Base-by-base conservation (phyloP, 2,797 vertebrate species). In the Pangasius larnaudii region DNA sequence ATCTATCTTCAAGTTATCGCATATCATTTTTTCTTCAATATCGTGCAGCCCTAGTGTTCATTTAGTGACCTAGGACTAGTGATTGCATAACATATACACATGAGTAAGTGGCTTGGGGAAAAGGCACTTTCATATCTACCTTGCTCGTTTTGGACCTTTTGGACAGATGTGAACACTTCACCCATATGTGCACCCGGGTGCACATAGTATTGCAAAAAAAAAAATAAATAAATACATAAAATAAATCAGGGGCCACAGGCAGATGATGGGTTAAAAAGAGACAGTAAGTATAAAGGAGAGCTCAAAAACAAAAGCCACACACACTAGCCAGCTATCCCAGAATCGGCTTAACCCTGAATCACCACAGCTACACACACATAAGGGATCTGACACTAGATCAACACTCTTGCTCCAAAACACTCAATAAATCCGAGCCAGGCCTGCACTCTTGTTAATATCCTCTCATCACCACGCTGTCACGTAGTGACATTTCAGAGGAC, bases 391-490 rank as follows among this genome's bases (percentile, higher is more conserved):
- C 71, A 56, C 61, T 67, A 83, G 81, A 83, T 83, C 81, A 84
- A 72, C 71, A 65, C 71, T 63, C 63, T 75, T 83, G 49, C 39
- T 83, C 69, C 69, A 49, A 63, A 88, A 84, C 61, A 58, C 53
- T 59, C 80, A 18, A 84, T 84, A 84, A 77, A 84, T 84, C 80
- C 33, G 82, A 67, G 56, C 39, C 84, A 85, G 78, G 67, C 78
- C 92, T 86, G 84, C 69, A 58, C 90, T 89, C 88, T 89, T 81
- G 92, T 92, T 93, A 93, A 92, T 89, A 94, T 88, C 89, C 84
- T 88, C 89, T 87, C 86, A 88, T 90, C 82, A 58, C 33, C 88
- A 75, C 89, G 30, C 75, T 81, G 67, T 78, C 87, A 89, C 81
- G 27, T 27, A 22, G 69, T 91, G 92, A 93, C 92, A 93, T 94